Conservation (phyloP, 2,797 vertebrate genomes). For the Onychomys torridus region DNA sequence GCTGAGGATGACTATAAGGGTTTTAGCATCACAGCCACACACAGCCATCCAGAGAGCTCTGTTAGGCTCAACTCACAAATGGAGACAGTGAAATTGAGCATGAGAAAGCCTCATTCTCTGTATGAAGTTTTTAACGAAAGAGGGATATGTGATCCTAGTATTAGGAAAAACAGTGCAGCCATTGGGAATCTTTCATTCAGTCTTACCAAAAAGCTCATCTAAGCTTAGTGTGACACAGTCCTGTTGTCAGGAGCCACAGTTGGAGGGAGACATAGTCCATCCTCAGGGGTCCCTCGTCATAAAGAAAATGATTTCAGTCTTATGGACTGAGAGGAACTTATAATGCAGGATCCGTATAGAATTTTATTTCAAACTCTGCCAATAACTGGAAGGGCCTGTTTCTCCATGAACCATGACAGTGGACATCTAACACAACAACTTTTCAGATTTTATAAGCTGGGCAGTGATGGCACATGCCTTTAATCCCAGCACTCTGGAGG, state of each 20-base stretch:
- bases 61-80: background rate
- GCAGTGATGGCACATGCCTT: accelerated
- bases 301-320: background rate
- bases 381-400: background rate
- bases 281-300: background rate
- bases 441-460: background rate
- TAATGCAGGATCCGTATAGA: background rate
- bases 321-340: no score
- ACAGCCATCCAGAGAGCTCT: background rate
- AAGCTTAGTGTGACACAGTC: background rate
- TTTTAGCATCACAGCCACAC: background rate
- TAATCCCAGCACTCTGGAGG: background rate
- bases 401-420: accelerated
- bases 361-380: background rate
- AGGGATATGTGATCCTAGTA: background rate
- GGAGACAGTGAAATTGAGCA: background rate
- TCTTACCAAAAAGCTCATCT: background rate
- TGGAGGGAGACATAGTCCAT: background rate
- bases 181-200: background rate
- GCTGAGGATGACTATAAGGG: background rate
- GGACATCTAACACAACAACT: background rate
- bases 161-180: background rate
- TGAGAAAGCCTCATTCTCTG: background rate
- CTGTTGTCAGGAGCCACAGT: background rate
- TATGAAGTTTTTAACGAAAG: background rate